Percentiles rank a stretch among this genome's conserved stretches.
These are phyloP conservation scores for Coelopa frigida DNA, from an alignment of 1,140 invertebrate genomes.

Conservation along the genomic window DNA sequence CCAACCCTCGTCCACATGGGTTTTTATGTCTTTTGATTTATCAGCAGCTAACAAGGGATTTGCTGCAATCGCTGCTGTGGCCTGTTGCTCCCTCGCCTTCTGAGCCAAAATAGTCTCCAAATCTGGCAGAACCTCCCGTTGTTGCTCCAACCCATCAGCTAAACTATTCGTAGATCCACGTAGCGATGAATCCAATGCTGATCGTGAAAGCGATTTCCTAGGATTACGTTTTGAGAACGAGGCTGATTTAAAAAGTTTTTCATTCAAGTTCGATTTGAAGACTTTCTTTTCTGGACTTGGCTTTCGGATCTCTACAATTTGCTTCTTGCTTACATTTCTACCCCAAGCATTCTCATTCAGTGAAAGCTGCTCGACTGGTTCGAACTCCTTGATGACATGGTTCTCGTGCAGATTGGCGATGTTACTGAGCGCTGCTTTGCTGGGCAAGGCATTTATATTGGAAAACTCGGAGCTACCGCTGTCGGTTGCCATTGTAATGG, in stretches of 20 bases:
- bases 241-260: slow-evolving; percentile 60
- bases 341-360: slow-evolving; percentile 52
- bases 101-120: slow-evolving; percentile 39
- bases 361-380: slow-evolving; percentile 23
- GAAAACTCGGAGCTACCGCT: slow-evolving; percentile 3
- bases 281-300: slow-evolving; percentile 44
- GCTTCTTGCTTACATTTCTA: slow-evolving; percentile 49
- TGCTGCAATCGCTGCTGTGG: slow-evolving; percentile 15
- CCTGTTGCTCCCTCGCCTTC: slow-evolving; percentile 33
- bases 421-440: slow-evolving; percentile 20
- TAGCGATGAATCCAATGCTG: slow-evolving; percentile 12
- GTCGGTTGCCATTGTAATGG: not conserved
- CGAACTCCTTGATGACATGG: slow-evolving; percentile 30
- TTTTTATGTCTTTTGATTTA: slow-evolving; percentile 27
- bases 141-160: not conserved
- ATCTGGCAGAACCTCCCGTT: slow-evolving; percentile 24
- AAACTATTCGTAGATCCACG: not conserved
- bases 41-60: slow-evolving; percentile 17
- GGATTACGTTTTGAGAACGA: slow-evolving; percentile 65
- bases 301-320: not conserved
- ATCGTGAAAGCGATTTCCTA: slow-evolving; percentile 55
- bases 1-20: slow-evolving; percentile 34
- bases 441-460: slow-evolving; percentile 18
- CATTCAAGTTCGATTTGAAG: slow-evolving; percentile 42
- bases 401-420: slow-evolving; percentile 26